Evolutionary conservation across 2,888 invertebrate species (phyloP), one percentile per base, ranked within the genome.

Genomic region (Capitulum mitella): DNA sequence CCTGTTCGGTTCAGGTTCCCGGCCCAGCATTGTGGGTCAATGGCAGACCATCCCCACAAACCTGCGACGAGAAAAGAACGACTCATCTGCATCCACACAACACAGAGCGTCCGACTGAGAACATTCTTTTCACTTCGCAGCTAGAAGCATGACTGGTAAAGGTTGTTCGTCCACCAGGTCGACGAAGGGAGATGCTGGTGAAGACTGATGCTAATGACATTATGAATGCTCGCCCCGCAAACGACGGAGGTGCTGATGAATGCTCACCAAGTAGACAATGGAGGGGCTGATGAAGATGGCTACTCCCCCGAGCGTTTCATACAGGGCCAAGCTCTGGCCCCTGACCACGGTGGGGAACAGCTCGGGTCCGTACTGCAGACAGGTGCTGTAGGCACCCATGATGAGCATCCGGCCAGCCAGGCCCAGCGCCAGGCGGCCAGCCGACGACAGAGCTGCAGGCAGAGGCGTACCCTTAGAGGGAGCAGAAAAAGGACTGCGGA

Each of bases 331-430:
- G 0, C 94, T 94, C 84, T 94, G 94, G 0, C 93, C 94, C 76
- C 95, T 85, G 0, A 95, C 93, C 1, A 94, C 94, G 0, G 95
- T 95, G 0, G 95, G 95, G 19, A 95, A 85, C 26, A 95, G 86
- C 85, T 95, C 95, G 0, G 95, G 94, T 0, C 94, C 94, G 85
- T 94, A 95, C 83, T 95, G 95, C 0, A 95, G 88, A 0, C 94
- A 94, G 82, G 95, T 94, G 85, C 94, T 95, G 86, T 95, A 95
- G 0, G 94, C 92, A 78, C 94, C 93, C 85, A 94, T 95, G 26
- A 95, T 92, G 81, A 93, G 92, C 82, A 95, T 94, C 32, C 95
- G 88, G 6, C 94, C 94, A 80, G 92, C 87, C 81, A 95, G 93
- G 14, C 94, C 94, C 78, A 94, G 86, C 77, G 76, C 51, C 77